Percentiles rank a stretch among this genome's conserved stretches.
Conservation (phyloP, 2,113 vertebrate genomes). For the Cercocebus atys region DNA sequence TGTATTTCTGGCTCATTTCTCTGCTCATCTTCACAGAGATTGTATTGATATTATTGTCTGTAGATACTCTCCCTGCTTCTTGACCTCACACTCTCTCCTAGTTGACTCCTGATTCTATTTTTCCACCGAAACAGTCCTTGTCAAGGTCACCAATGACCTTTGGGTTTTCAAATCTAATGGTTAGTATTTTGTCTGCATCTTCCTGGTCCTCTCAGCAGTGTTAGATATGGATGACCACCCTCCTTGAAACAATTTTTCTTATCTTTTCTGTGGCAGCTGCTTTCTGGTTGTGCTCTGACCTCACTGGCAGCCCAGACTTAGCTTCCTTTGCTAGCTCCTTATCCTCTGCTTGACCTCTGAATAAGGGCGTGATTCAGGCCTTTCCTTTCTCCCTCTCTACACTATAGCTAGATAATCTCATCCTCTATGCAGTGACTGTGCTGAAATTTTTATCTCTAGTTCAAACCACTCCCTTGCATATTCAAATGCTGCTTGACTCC, state of each 20-base stretch:
- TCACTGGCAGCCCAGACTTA: not conserved
- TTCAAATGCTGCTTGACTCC: not conserved
- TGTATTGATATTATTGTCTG: not conserved
- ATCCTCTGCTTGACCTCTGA: not conserved
- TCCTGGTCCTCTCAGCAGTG: not conserved
- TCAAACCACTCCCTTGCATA: not conserved
- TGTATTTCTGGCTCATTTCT: constrained; percentile 11
- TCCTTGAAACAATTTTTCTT: not conserved
- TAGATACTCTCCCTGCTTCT: not conserved
- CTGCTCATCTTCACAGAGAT: not conserved
- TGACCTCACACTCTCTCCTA: not conserved
- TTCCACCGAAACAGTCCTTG: not conserved
- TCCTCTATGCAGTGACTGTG: not conserved
- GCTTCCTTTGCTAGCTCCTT: not conserved
- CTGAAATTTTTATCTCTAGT: not conserved
- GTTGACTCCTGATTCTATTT: not conserved
- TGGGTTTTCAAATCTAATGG: not conserved
- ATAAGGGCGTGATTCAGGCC: not conserved
- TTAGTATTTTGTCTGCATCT: not conserved
- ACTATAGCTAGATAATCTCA: not conserved
- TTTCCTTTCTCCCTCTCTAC: not conserved
- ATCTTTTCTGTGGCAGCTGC: not conserved
- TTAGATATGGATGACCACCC: not conserved
- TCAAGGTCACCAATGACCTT: not conserved
- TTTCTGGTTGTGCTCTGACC: not conserved